Evolutionary conservation across 1,140 invertebrate species (phyloP).

Genomic region (Papilio polyxenes): DNA sequence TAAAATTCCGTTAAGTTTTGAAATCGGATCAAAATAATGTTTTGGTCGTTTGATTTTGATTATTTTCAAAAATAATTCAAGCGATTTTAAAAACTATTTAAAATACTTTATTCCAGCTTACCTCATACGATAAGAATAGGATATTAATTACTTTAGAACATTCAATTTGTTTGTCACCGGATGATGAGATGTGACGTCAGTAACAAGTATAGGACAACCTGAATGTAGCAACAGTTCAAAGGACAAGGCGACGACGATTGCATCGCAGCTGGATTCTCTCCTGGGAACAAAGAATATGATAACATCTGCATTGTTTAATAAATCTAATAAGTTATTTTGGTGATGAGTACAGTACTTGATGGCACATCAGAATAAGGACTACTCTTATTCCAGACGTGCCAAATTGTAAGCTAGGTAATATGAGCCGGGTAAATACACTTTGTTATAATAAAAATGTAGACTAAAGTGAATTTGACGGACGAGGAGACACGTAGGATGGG

Average conservation of each 20-base stretch:
- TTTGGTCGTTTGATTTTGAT: too few species aligned
- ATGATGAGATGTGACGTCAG: constrained; percentile 51
- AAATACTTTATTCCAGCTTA: neutral
- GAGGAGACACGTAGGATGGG: too few species aligned
- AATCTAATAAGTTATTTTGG: too few species aligned
- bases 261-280: constrained; percentile 80
- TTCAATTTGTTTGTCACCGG: constrained; percentile 69
- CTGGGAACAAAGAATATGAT: constrained; percentile 58
- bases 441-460: too few species aligned
- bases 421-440: too few species aligned
- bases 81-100: too few species aligned
- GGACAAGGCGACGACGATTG: constrained; percentile 70
- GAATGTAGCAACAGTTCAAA: constrained; percentile 48
- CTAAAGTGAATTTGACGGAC: too few species aligned
- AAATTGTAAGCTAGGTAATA: neutral
- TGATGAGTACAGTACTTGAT: neutral
- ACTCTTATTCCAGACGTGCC: neutral
- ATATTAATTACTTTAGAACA: constrained; percentile 19
- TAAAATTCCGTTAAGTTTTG: too few species aligned
- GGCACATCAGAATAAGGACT: neutral
- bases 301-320: neutral
- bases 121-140: neutral
- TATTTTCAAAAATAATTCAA: too few species aligned
- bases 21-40: too few species aligned
- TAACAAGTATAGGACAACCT: constrained; percentile 48